phyloP scores from a whole-genome alignment of 2,113 vertebrate genomes.

The Pluvianellus socialis region DNA sequence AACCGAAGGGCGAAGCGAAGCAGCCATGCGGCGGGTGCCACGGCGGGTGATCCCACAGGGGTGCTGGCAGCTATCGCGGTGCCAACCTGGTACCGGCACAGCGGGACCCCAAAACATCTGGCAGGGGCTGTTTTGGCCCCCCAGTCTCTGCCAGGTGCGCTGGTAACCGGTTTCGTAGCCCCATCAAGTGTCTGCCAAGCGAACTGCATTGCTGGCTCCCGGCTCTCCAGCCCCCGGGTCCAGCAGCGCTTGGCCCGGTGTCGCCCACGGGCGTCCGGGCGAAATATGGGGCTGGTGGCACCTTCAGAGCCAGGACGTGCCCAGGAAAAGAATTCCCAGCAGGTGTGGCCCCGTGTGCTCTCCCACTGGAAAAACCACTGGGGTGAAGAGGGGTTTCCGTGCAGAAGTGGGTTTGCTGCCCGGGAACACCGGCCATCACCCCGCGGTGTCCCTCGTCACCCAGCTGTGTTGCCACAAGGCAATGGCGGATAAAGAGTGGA shows the following conservation, averaged over 20 bases:
- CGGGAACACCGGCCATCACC: accelerated
- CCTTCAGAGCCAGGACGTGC: neutral
- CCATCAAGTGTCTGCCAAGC: slow-evolving; percentile 46
- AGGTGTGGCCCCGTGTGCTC: neutral
- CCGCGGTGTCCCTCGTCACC: neutral
- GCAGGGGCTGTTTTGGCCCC: neutral
- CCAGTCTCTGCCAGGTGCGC: neutral
- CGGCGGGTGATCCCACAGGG: accelerated
- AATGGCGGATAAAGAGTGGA: accelerated
- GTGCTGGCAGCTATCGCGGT: accelerated
- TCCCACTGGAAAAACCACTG: accelerated
- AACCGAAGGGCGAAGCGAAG: neutral
- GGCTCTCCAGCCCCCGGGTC: neutral
- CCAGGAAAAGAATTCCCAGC: accelerated
- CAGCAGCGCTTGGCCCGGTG: neutral
- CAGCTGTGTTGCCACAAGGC: neutral
- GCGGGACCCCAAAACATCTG: neutral
- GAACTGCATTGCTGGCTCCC: slow-evolving; percentile 32
- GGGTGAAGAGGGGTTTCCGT: neutral
- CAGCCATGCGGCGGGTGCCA: neutral
- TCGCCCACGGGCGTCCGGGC: accelerated
- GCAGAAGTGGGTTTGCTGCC: neutral
- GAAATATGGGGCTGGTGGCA: accelerated
- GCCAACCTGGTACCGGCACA: neutral
- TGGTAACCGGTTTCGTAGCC: neutral